phyloP scores from a whole-genome alignment of 1,140 invertebrate species.

The Formica selysi region DNA sequence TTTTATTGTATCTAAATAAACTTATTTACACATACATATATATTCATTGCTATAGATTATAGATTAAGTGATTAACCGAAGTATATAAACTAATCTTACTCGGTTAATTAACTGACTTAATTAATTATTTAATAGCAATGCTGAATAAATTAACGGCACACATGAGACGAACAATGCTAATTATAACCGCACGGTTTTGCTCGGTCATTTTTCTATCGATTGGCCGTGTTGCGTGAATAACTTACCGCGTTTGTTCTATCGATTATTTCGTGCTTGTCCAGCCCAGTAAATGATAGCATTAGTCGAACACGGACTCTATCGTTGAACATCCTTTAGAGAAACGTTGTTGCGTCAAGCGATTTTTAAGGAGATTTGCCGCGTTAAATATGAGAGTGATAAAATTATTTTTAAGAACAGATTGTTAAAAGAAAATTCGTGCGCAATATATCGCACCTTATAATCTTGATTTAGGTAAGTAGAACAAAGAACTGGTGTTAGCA shows the following conservation, averaged over 20 bases:
- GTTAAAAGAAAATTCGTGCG: background rate
- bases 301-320: constrained; percentile 44
- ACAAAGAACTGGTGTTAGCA: constrained; percentile 19
- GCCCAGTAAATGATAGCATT: constrained; percentile 56
- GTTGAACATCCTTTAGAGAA: constrained; percentile 14
- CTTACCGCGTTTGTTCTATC: constrained; percentile 69
- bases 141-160: background rate
- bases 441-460: background rate
- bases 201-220: constrained; percentile 66
- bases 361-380: background rate
- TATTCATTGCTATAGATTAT: background rate
- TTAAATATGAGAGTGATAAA: background rate
- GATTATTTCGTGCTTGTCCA: constrained; percentile 74
- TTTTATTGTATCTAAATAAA: background rate
- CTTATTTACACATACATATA: background rate
- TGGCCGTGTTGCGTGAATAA: constrained; percentile 68
- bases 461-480: constrained; percentile 51
- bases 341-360: background rate
- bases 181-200: background rate
- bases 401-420: background rate
- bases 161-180: background rate
- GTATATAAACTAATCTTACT: background rate
- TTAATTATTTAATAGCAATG: background rate
- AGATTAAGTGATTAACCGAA: background rate
- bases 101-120: background rate